These are phyloP conservation scores for Beris chalybata DNA, from an alignment of 2,888 invertebrate genomes.

Conservation along the genomic window DNA sequence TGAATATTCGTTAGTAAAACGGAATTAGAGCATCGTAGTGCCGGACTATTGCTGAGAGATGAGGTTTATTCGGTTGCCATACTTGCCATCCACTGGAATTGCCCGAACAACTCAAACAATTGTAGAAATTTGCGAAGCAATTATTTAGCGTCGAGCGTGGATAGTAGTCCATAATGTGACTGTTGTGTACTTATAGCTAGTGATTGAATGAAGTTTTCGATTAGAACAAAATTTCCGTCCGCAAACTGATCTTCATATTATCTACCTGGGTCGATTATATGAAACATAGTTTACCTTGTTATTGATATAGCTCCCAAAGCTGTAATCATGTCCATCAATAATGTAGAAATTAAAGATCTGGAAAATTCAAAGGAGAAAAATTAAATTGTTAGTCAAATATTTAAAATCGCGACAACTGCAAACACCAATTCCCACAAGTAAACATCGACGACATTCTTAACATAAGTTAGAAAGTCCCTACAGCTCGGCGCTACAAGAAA, in stretches of 20 bases:
- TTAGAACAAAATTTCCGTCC: not conserved
- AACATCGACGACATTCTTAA: no score
- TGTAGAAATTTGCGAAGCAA: constrained; percentile 50
- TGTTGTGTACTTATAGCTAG: not conserved
- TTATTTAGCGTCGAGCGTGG: constrained; percentile 48
- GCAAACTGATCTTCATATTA: not conserved
- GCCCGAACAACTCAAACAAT: constrained; percentile 53
- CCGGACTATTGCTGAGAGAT: constrained; percentile 73
- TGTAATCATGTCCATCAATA: no score
- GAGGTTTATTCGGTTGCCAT: constrained; percentile 68
- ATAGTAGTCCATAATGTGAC: constrained; percentile 48
- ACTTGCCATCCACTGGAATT: constrained; percentile 51
- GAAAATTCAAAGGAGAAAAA: no score
- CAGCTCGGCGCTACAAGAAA: no score
- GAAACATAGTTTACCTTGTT: no score
- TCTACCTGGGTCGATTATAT: not conserved
- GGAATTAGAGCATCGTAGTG: constrained; percentile 72
- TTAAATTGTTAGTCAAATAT: no score
- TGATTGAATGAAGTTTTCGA: not conserved
- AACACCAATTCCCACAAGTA: no score
- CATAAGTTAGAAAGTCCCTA: no score
- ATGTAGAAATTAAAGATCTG: no score
- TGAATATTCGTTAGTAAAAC: constrained; percentile 65
- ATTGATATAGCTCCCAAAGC: no score
- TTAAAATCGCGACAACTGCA: no score